Conservation (phyloP, 2,113 vertebrate species). For the Astur gentilis region DNA sequence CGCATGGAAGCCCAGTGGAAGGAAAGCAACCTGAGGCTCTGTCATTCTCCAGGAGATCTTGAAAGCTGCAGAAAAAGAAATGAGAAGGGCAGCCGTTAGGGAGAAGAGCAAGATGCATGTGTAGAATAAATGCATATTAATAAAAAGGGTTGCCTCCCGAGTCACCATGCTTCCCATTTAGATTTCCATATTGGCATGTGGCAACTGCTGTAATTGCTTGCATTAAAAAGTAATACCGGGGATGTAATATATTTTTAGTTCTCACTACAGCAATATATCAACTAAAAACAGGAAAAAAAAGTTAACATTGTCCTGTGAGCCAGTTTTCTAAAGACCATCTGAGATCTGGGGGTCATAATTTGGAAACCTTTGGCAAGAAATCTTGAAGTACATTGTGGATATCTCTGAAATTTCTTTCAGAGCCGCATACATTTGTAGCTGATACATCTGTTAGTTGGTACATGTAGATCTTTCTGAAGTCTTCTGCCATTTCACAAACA, state of each 20-base stretch:
- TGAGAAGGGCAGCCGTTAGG: not conserved
- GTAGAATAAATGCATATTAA: constrained; percentile 24
- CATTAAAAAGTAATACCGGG: not conserved
- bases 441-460: not conserved
- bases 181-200: not conserved
- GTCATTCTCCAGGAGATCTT: not conserved
- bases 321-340: not conserved
- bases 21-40: not conserved
- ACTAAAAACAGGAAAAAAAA: not conserved
- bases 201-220: not conserved
- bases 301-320: not conserved
- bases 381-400: not conserved
- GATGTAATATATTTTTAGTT: not conserved
- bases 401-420: not conserved
- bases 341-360: not conserved
- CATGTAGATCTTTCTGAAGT: not conserved
- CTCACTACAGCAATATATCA: not conserved
- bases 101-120: not conserved
- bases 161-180: not conserved
- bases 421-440: not conserved
- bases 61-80: not conserved
- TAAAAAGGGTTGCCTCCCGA: constrained; percentile 3
- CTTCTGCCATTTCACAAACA: not conserved
- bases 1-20: accelerated
- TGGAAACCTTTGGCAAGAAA: not conserved